These are phyloP conservation scores for Platycercus adscitus DNA, from an alignment of 2,113 vertebrate species.

Conservation along the genomic window DNA sequence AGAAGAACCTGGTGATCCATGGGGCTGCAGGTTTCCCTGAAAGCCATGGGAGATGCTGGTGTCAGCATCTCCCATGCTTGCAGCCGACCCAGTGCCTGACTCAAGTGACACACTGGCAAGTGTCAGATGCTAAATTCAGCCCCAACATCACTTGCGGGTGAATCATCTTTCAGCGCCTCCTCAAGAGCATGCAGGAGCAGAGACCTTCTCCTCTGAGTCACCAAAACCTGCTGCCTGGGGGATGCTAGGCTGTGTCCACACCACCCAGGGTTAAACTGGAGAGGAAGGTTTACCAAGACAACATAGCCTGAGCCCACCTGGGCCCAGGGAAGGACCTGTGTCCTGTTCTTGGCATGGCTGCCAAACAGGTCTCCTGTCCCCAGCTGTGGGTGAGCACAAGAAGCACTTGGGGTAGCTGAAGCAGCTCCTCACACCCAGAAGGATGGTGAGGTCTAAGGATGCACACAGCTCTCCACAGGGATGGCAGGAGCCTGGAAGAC, in stretches of 20 bases:
- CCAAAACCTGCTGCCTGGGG: not conserved
- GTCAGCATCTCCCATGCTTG: not conserved
- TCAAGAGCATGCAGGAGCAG: not conserved
- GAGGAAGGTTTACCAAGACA: fast-evolving
- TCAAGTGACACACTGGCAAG: not conserved
- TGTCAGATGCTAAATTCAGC: not conserved
- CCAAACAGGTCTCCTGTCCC: not conserved
- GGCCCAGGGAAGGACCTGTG: not conserved
- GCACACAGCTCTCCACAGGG: not conserved
- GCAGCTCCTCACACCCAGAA: not conserved
- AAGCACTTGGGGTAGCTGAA: not conserved
- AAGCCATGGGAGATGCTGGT: not conserved
- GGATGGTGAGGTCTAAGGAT: not conserved
- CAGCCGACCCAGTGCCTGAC: not conserved
- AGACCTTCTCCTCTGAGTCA: slow-evolving; percentile 14
- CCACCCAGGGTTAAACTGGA: not conserved
- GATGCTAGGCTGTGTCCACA: not conserved
- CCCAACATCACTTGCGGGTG: not conserved
- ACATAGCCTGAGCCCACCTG: not conserved
- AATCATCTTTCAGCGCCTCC: not conserved
- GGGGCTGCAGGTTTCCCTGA: not conserved
- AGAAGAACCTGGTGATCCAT: not conserved
- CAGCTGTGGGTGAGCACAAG: not conserved
- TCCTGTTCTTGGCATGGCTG: not conserved
- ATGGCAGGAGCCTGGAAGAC: not conserved